Conservation (phyloP, 2,888 invertebrate genomes). For the Selenia dentaria region DNA sequence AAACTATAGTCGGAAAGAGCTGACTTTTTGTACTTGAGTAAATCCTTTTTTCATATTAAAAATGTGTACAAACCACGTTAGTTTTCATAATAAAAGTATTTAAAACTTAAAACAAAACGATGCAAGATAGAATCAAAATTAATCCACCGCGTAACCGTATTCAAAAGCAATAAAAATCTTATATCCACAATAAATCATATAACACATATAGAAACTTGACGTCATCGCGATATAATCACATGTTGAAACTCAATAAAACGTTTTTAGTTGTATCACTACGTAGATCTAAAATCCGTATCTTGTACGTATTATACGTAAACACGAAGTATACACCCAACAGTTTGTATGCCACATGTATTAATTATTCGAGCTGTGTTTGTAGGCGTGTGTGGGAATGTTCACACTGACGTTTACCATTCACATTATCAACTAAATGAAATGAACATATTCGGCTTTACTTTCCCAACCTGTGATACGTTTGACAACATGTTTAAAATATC, state of each 20-base stretch:
- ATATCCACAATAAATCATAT: conserved; percentile 23
- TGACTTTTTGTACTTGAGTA: too few species aligned
- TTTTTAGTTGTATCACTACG: conserved; percentile 39
- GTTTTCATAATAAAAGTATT: too few species aligned
- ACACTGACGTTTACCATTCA: conserved; percentile 13
- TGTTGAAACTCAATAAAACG: conserved; percentile 29
- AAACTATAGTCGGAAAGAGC: too few species aligned
- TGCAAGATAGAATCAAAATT: too few species aligned
- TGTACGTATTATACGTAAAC: conserved; percentile 10
- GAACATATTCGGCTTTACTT: too few species aligned
- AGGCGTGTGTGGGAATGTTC: conserved; percentile 45
- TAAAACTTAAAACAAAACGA: too few species aligned
- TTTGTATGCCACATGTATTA: conserved; percentile 41
- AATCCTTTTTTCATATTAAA: too few species aligned
- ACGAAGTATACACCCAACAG: conserved; percentile 24
- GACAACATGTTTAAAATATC: too few species aligned
- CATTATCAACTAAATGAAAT: too few species aligned
- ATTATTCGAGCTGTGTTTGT: conserved; percentile 42
- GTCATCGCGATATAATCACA: conserved; percentile 27
- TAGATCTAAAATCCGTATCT: conserved; percentile 42
- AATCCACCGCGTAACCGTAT: too few species aligned
- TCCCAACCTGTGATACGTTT: too few species aligned
- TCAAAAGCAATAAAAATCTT: not conserved
- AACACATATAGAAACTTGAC: conserved; percentile 23
- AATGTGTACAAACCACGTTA: too few species aligned